phyloP scores from a whole-genome alignment of 2,113 vertebrate species.

The Corynorhinus townsendii region DNA sequence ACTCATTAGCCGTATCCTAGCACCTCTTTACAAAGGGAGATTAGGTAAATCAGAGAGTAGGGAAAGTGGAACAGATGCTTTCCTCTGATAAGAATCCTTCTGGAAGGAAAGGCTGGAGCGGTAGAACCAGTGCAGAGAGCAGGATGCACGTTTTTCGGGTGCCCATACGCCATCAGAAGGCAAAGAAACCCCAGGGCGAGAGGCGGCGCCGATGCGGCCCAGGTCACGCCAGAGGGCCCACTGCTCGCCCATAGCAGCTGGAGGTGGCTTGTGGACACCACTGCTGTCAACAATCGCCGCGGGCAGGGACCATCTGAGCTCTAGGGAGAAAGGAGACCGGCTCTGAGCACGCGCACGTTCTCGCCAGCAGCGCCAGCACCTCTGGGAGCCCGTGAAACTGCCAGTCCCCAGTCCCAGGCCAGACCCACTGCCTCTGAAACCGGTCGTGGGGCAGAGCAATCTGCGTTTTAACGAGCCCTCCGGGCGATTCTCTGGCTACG shows the following conservation, averaged over 20 bases:
- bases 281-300: fast-evolving
- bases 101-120: conserved; percentile 52
- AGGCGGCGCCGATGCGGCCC: background rate
- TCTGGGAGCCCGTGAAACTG: background rate
- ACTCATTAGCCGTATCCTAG: conserved; percentile 52
- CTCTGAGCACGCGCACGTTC: fast-evolving
- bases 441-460: background rate
- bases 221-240: background rate
- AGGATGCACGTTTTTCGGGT: background rate
- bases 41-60: conserved; percentile 71
- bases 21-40: conserved; percentile 61
- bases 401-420: background rate
- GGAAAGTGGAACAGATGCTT: conserved; percentile 71
- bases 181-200: background rate
- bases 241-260: fast-evolving
- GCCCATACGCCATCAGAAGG: background rate
- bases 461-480: background rate
- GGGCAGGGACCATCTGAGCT: background rate
- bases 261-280: too few relatives aligned
- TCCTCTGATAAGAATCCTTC: conserved; percentile 68
- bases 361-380: background rate
- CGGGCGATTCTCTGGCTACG: fast-evolving
- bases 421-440: background rate
- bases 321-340: background rate
- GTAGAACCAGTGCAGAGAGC: background rate